phyloP scores from a whole-genome alignment of 2,797 vertebrate genomes.

The Vultur gryphus region DNA sequence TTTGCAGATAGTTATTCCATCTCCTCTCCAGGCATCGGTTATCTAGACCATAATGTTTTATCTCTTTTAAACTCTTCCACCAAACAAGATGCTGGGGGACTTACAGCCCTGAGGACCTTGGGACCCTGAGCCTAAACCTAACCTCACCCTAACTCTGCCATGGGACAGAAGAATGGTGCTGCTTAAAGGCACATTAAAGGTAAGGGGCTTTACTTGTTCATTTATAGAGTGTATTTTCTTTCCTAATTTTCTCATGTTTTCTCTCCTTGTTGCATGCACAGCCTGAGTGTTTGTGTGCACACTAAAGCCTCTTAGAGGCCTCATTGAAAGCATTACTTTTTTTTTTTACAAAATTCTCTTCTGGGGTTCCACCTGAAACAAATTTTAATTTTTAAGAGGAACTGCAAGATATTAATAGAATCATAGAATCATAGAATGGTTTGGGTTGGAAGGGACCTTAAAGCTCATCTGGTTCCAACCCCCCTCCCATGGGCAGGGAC shows the following conservation, averaged over 20 bases:
- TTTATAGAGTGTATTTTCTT: not conserved
- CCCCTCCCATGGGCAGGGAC: no score
- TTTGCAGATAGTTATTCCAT: not conserved
- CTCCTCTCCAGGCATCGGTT: not conserved
- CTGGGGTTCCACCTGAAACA: not conserved
- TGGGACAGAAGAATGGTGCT: not conserved
- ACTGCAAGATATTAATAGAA: not conserved
- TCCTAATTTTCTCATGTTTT: not conserved
- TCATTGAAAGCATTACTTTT: not conserved
- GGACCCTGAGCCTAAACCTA: not conserved
- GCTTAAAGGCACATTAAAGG: not conserved
- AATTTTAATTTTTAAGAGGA: not conserved
- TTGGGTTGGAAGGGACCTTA: no score
- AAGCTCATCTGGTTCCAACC: no score
- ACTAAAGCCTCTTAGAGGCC: not conserved
- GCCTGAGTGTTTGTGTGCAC: not conserved
- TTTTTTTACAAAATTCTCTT: not conserved
- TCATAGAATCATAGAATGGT: no score
- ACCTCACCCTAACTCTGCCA: not conserved
- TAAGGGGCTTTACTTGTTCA: not conserved
- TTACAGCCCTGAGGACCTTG: not conserved
- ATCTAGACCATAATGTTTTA: not conserved
- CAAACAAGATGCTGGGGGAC: not conserved
- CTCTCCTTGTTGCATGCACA: not conserved
- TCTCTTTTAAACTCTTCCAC: not conserved